These are phyloP conservation scores for Cochlearius cochlearius DNA, from an alignment of 2,113 vertebrate species.

Conservation along the genomic window DNA sequence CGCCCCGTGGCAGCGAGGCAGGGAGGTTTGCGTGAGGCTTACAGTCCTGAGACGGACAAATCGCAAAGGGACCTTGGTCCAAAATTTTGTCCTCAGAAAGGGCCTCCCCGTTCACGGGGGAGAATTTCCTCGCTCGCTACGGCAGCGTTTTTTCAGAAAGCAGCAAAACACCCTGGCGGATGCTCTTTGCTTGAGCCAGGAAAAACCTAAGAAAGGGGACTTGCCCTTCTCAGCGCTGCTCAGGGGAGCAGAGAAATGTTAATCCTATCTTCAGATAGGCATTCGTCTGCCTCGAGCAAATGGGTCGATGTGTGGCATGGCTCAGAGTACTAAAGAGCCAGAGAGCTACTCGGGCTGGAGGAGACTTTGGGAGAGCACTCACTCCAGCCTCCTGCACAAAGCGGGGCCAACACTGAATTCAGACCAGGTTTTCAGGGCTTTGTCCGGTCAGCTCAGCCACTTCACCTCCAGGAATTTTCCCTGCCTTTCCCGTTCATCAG, in stretches of 20 bases:
- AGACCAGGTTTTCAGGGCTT: background rate
- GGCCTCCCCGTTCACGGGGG: background rate
- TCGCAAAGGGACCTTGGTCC: rapidly evolving
- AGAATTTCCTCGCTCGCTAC: background rate
- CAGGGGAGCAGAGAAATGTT: background rate
- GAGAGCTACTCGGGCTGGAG: background rate
- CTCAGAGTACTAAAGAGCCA: background rate
- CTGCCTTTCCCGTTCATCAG: background rate
- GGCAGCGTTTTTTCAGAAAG: background rate
- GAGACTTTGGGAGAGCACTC: background rate
- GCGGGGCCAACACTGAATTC: background rate
- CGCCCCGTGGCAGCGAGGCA: background rate
- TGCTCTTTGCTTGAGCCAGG: background rate
- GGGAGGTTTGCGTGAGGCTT: background rate
- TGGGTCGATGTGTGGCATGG: rapidly evolving
- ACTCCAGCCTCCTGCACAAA: background rate
- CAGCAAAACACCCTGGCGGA: background rate
- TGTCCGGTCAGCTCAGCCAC: background rate
- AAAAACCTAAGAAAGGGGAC: background rate
- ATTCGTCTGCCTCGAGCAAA: background rate
- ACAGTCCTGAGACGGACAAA: rapidly evolving
- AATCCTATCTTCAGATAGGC: background rate
- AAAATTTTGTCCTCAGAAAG: background rate
- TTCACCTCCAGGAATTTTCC: background rate
- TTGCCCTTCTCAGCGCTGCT: background rate